These are phyloP conservation scores for Halcyon chelicuti DNA, from an alignment of 2,797 vertebrate species.

Conservation along the genomic window DNA sequence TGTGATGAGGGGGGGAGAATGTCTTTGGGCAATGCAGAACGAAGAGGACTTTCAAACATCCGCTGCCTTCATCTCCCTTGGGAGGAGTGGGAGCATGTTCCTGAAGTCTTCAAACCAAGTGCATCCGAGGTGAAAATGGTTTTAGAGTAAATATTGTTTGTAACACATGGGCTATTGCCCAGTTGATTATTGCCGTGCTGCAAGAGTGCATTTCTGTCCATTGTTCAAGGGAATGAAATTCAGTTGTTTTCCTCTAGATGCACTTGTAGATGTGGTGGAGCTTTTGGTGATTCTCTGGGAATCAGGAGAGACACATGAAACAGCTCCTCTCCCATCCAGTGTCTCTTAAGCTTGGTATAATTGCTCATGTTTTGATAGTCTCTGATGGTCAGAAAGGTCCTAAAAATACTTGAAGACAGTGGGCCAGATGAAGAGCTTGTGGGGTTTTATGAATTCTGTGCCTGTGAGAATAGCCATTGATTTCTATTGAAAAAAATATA, in stretches of 20 bases:
- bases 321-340: not conserved
- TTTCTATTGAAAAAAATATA: not conserved
- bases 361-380: not conserved
- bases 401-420: not conserved
- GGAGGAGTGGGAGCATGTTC: not conserved
- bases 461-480: not conserved
- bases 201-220: not conserved
- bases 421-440: not conserved
- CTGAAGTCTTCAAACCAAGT: not conserved
- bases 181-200: not conserved
- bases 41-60: not conserved
- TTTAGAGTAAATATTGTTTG: not conserved
- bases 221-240: not conserved
- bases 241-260: not conserved
- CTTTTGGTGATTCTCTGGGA: not conserved
- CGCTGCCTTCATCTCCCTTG: not conserved
- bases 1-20: fast-evolving
- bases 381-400: not conserved
- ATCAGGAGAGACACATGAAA: not conserved
- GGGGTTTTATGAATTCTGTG: not conserved
- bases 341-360: not conserved
- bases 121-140: not conserved
- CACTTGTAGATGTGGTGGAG: not conserved
- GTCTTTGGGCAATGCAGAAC: not conserved
- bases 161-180: not conserved